Percentiles rank a stretch among this genome's conserved stretches.
These are phyloP conservation scores for Leptinotarsa undecemlineata DNA, from an alignment of 1,140 invertebrate genomes.

Conservation along the genomic window DNA sequence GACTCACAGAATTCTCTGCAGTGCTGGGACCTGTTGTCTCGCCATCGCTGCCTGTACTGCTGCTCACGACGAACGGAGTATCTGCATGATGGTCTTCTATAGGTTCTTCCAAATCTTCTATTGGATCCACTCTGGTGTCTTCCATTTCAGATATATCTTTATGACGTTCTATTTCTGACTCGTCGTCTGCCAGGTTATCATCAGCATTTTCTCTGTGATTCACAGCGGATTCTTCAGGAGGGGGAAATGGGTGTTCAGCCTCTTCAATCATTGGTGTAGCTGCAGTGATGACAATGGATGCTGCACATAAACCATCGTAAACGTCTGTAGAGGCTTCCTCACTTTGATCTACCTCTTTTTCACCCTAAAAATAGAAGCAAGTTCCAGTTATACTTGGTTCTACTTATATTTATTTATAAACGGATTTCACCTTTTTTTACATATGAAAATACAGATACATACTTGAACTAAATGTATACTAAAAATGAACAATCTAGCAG, in stretches of 20 bases:
- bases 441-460: no score
- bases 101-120: slow-evolving; percentile 43
- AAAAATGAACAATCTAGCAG: no score
- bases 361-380: slow-evolving; percentile 28
- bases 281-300: slow-evolving; percentile 85
- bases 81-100: slow-evolving; percentile 12
- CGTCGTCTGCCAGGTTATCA: background rate
- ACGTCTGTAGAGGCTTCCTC: slow-evolving; percentile 29
- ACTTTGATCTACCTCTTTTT: slow-evolving; percentile 25
- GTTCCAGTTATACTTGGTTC: background rate
- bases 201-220: slow-evolving; percentile 47
- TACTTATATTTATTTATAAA: no score
- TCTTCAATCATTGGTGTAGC: slow-evolving; percentile 87
- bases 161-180: slow-evolving; percentile 22
- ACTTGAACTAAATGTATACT: no score
- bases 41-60: slow-evolving; percentile 63
- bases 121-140: slow-evolving; percentile 40
- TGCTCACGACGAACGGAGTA: slow-evolving; percentile 38
- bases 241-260: slow-evolving; percentile 69
- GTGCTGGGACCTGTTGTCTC: slow-evolving; percentile 66
- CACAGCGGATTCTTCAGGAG: slow-evolving; percentile 56
- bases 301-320: slow-evolving; percentile 68
- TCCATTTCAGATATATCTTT: slow-evolving; percentile 37
- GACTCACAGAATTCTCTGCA: slow-evolving; percentile 63
- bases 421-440: no score